These are phyloP conservation scores for Cordilura impudica DNA, from an alignment of 2,888 invertebrate species.

Conservation along the genomic window DNA sequence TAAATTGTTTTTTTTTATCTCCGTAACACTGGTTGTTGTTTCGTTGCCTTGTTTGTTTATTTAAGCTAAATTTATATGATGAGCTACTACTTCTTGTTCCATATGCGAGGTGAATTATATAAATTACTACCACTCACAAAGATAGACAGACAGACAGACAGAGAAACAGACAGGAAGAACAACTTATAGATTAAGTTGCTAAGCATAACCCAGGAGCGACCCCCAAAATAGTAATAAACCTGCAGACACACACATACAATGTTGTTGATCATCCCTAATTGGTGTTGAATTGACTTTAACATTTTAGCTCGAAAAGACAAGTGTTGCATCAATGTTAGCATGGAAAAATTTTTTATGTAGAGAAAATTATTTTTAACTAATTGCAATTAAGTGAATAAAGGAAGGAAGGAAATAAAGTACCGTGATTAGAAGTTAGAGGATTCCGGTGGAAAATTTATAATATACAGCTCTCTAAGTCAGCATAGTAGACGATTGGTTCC, in stretches of 20 bases:
- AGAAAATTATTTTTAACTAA: constrained; percentile 23
- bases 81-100: constrained; percentile 64
- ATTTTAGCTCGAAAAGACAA: constrained; percentile 1
- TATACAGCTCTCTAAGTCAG: too few species aligned
- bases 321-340: constrained; percentile 4
- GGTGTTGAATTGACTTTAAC: constrained; percentile 77
- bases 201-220: constrained; percentile 61
- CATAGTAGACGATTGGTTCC: too few species aligned
- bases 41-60: constrained; percentile 10
- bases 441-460: too few species aligned
- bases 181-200: constrained; percentile 32
- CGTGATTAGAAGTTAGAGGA: too few species aligned
- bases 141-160: constrained; percentile 21
- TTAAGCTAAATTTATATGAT: constrained; percentile 70
- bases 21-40: constrained; percentile 31
- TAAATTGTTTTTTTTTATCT: constrained; percentile 70
- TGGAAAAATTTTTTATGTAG: background rate
- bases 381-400: constrained; percentile 25
- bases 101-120: constrained; percentile 50
- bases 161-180: too few species aligned
- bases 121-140: constrained; percentile 38
- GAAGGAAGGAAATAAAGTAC: background rate
- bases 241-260: background rate
- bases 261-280: constrained; percentile 77
- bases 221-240: constrained; percentile 31